Conservation (phyloP, 2,888 invertebrate species). For the Mesopsocus fuscifrons region DNA sequence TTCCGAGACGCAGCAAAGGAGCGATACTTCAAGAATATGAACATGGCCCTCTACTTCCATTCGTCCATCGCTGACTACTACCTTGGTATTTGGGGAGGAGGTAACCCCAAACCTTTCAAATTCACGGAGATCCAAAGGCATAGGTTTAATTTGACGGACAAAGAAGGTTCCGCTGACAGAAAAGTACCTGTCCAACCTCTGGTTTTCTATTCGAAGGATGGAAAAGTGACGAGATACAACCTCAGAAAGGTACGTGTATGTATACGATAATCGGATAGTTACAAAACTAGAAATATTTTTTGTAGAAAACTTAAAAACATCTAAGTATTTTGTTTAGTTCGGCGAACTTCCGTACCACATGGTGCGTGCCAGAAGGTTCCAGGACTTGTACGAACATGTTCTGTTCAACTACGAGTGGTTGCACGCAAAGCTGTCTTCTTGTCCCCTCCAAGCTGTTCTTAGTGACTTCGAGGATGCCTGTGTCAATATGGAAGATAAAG, state of each 20-base stretch:
- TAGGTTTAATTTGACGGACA: constrained; percentile 68
- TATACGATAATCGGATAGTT: no score
- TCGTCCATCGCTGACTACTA: constrained; percentile 97
- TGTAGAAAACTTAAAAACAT: no score
- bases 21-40: constrained; percentile 92
- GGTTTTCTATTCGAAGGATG: constrained; percentile 79
- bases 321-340: constrained; percentile 36
- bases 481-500: constrained; percentile 58
- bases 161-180: constrained; percentile 75
- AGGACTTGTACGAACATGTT: constrained; percentile 77
- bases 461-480: constrained; percentile 93
- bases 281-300: no score
- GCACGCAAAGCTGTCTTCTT: constrained; percentile 86
- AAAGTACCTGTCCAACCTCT: constrained; percentile 91
- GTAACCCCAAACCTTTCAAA: constrained; percentile 84
- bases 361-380: constrained; percentile 73
- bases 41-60: constrained; percentile 92
- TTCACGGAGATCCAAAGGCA: constrained; percentile 94
- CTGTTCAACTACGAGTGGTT: constrained; percentile 96
- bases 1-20: constrained; percentile 88
- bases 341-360: constrained; percentile 92
- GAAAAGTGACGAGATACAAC: constrained; percentile 76
- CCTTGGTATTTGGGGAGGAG: constrained; percentile 91
- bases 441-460: constrained; percentile 84
- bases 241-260: constrained; percentile 72